Base-by-base conservation (phyloP, 2,113 vertebrate genomes). In the Larimichthys crocea region DNA sequence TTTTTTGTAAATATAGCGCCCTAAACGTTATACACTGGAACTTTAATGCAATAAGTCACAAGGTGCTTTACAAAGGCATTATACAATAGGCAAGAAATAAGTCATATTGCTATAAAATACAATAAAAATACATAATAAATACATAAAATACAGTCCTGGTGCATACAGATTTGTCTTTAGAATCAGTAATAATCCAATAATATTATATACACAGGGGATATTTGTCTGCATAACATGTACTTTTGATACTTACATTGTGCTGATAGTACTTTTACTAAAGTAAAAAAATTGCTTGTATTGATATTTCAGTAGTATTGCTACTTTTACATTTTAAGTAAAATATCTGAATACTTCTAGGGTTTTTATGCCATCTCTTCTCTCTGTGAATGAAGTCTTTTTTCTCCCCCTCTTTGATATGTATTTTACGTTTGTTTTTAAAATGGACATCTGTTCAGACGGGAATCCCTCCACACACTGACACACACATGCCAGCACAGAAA, bases 401-500 rank as follows among this genome's bases (percentile, higher is more conserved):
- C n/a, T 5, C 3, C 11, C 29, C 40, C 11, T 44, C 40, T 61
- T 46, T 74, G 19, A 22, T n/a, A 12, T n/a, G 3, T 29, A 46
- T 46, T 44, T 26, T 1, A 42, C 26, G 35, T 80, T 76, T 71
- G 16, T 26, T 40, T 72, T 50, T 48, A 12, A 50, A 56, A 31
- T 3, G 20, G 60, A 49, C 24, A 71, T 70, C 48, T 5, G 22
- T 62, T 56, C 17, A 26, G 46, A 10, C n/a, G 22, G 73, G 19
- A 8, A 48, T 62, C 62, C 70, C 65, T 72, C 35, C 20, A 35
- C 57, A 35, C 20, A 20, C 29, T 10, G 17, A 19, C 24, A 19
- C 57, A 35, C 60, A 31, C 63, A 67, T 31, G 3, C 15, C n/a
- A 17, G 46, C 74, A 62, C 53, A 80, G 29, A 61, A 24, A 29